Evolutionary conservation across 37 sponge, comb jelly and placozoan species (phyloP).

Genomic region (Crambe crambe): DNA sequence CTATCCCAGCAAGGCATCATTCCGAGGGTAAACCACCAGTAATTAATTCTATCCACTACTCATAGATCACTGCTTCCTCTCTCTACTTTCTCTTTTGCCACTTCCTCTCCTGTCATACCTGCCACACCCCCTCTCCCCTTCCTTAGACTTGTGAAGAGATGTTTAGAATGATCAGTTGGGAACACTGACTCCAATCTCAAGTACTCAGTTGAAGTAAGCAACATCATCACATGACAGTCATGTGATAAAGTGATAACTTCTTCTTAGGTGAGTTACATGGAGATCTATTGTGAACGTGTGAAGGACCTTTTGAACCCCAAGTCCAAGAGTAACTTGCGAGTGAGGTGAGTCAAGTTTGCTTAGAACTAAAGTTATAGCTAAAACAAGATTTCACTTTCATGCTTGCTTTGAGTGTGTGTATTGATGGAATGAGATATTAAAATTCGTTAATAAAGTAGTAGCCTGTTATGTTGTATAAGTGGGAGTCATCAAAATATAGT

Average conservation of each 20-base stretch:
- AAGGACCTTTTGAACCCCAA: constrained; percentile 91
- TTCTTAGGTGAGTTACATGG: constrained; percentile 92
- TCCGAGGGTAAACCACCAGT: constrained; percentile 84
- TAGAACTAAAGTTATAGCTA: too few relatives aligned
- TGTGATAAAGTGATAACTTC: not conserved
- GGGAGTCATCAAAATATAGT: too few relatives aligned
- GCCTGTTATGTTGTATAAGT: too few relatives aligned
- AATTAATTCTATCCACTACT: too few relatives aligned
- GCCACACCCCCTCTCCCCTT: not conserved
- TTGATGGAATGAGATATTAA: too few relatives aligned
- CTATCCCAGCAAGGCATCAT: constrained; percentile 85
- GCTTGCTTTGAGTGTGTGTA: too few relatives aligned
- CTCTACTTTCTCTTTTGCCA: too few relatives aligned
- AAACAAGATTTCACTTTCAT: too few relatives aligned
- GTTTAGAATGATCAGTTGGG: constrained; percentile 73
- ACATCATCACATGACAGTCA: constrained; percentile 11
- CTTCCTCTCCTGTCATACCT: not conserved
- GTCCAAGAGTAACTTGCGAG: constrained; percentile 80
- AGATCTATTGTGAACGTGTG: constrained; percentile 97
- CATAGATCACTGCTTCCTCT: too few relatives aligned
- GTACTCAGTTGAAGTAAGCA: constrained; percentile 85
- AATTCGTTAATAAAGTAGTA: too few relatives aligned
- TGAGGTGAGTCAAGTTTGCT: too few relatives aligned
- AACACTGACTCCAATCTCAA: constrained; percentile 52
- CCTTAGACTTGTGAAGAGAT: constrained; percentile 88